Evolutionary conservation across 2,888 invertebrate genomes (phyloP), one percentile per base, ranked within the genome.

Genomic region (Epinotia demarniana): DNA sequence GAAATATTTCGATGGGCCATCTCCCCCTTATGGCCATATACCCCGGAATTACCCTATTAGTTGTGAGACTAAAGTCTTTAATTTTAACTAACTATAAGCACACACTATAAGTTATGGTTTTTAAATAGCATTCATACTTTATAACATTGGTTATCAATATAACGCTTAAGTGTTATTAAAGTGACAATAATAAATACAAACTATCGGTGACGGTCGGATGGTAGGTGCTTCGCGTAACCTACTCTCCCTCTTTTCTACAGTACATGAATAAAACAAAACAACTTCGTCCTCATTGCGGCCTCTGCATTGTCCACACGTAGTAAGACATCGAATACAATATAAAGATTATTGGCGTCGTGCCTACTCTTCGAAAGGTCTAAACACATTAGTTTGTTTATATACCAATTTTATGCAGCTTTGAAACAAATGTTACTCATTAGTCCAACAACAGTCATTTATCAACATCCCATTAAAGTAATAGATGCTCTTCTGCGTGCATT

Each of bases 81-180:
- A 27, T 49, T 16, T 63, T 62, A 11, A 18, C 63, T 46, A n/a
- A n/a, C n/a, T n/a, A n/a, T n/a, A n/a, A n/a, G n/a, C n/a, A 19
- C 16, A n/a, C 19, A 16, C n/a, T 11, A 46, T 1, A 33, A 19
- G 46, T 27, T 46, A 49, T 27, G 49, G 3, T 49, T 64, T n/a
- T n/a, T 23, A 46, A 64, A 46, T 27, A 16, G 23, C 23, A 43
- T 19, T 19, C 13, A n/a, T 18, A 12, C 11, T 18, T 33, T 55
- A 66, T n/a, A 33, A 77, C 69, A 80, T 80, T 53, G 74, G 76
- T 68, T 77, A 81, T 71, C 79, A 81, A 73, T 75, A 77, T 78
- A 68, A 77, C 19, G 72, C 58, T 61, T 63, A 76, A 62, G 18
- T 61, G 27, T 67, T 67, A 53, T 53, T 67, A 53, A 68, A 66